Base-by-base conservation (phyloP, 2,888 invertebrate genomes). In the Oscheius myriophilus region DNA sequence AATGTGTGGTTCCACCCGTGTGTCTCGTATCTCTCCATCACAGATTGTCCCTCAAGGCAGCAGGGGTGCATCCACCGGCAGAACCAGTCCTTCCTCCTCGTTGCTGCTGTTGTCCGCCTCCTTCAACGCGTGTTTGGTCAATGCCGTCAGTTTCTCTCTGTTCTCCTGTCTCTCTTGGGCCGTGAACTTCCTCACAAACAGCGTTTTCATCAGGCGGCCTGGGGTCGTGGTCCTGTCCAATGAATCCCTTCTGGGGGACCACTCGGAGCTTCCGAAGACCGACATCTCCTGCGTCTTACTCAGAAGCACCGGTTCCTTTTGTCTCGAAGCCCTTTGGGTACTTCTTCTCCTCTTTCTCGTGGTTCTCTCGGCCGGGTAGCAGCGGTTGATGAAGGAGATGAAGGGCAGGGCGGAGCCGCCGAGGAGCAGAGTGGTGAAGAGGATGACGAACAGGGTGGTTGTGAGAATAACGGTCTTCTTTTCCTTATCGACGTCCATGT, bases 381-480 rank as follows among this genome's bases (percentile, higher is more conserved):
- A 73, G 53, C 65, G 54, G 65, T 79, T 79, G 42, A 71, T 76
- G 55, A 87, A 86, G 82, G 96, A 96, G 82, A 98, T 89, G 73
- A 98, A 88, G 0, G 98, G 97, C 94, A 97, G 94, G 0, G 98
- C 97, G 11, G 95, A 93, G 2, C 98, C 98, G 43, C 98, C 98
- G 82, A 98, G 92, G 86, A 95, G 91, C 46, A 98, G 89, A 0
- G 96, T 95, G 0, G 97, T 97, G 83, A 97, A 94, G 55, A 98
- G 89, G 7, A 98, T 96, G 78, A 97, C 95, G 76, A 96, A 95
- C n/a, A 98, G 90, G 0, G 97, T 98, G 0, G 96, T 95, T 0
- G 98, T 97, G 68, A 98, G 95, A 67, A 98, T 93, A 25, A 98
- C 95, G 87, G 95, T 94, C 7, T 96, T 91, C 0, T 94, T 96